phyloP scores from a whole-genome alignment of 2,888 invertebrate species.

The Ennomos erosarius region DNA sequence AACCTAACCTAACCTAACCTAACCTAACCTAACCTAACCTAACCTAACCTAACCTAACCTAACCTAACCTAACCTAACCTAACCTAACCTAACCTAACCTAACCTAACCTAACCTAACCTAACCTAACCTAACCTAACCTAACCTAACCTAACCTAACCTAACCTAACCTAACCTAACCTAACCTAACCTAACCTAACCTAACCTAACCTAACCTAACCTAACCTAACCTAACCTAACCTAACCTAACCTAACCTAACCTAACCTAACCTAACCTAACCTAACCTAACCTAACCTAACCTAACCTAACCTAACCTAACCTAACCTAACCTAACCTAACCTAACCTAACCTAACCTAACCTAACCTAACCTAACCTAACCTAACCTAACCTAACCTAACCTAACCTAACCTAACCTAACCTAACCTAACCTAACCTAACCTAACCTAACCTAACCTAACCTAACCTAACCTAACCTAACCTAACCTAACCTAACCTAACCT shows the following conservation, averaged over 20 bases:
- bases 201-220: slow-evolving; percentile 12
- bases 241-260: slow-evolving; percentile 11
- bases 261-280: slow-evolving; percentile 11
- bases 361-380: slow-evolving; percentile 12
- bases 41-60: slow-evolving; percentile 12
- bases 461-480: slow-evolving; percentile 22
- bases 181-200: slow-evolving; percentile 14
- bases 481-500: slow-evolving; percentile 22
- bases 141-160: slow-evolving; percentile 14
- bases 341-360: slow-evolving; percentile 11
- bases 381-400: slow-evolving; percentile 13
- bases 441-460: slow-evolving; percentile 20
- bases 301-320: slow-evolving; percentile 12
- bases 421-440: slow-evolving; percentile 11
- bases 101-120: slow-evolving; percentile 13
- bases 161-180: slow-evolving; percentile 14
- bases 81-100: slow-evolving; percentile 13
- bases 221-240: slow-evolving; percentile 11
- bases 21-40: slow-evolving; percentile 13
- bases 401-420: slow-evolving; percentile 10
- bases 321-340: slow-evolving; percentile 10
- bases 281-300: slow-evolving; percentile 9
- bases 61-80: slow-evolving; percentile 12
- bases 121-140: slow-evolving; percentile 13
- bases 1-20: slow-evolving; percentile 14